Conservation (phyloP, 2,888 invertebrate species). For the Boloria selene region DNA sequence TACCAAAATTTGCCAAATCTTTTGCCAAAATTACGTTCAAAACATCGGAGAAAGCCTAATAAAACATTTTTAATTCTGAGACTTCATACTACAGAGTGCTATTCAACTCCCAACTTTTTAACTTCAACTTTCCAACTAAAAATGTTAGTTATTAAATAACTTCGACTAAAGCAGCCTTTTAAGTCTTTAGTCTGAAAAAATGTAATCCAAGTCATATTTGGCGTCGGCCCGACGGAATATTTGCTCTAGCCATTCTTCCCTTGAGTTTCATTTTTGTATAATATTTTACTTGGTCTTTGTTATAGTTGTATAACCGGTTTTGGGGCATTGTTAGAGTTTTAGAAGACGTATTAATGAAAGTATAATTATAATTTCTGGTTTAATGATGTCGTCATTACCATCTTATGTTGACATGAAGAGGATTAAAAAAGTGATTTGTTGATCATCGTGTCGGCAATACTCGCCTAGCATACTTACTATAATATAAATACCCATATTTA, state of each 20-base stretch:
- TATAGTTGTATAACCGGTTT: no score
- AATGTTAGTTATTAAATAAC: conserved; percentile 24
- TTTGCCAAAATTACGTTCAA: background rate
- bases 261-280: background rate
- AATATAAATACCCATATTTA: no score
- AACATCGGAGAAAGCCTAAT: conserved; percentile 7
- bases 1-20: conserved; percentile 1
- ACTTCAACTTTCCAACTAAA: conserved; percentile 7
- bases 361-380: no score
- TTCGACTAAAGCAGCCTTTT: conserved; percentile 4
- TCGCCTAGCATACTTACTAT: no score
- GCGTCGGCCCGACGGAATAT: conserved; percentile 1
- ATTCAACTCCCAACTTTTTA: background rate
- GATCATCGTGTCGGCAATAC: no score
- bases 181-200: conserved; percentile 7
- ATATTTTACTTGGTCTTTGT: no score
- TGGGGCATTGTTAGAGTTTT: no score
- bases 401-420: no score
- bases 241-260: conserved; percentile 1
- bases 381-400: no score
- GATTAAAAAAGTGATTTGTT: no score
- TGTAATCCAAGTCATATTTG: conserved; percentile 8
- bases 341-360: no score
- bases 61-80: conserved; percentile 13
- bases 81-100: conserved; percentile 13